A percentile compares a stretch with the other conserved stretches of the same genome.
phyloP scores from a whole-genome alignment of 2,888 invertebrate species.

The Drosophila barbarae region DNA sequence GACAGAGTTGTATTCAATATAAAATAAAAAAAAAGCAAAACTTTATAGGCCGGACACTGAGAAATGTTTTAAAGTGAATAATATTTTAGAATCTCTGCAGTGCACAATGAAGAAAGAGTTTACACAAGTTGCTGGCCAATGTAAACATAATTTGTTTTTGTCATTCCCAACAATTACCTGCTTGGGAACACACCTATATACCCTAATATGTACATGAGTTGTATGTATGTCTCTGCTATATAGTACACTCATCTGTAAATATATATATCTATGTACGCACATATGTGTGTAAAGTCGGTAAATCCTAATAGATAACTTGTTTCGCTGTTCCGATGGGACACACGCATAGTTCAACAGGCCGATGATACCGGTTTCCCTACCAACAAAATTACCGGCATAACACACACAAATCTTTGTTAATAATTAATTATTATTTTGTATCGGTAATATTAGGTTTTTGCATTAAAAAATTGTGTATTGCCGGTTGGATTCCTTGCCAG shows the following conservation, averaged over 20 bases:
- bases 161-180: slow-evolving; percentile 3
- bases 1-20: slow-evolving; percentile 13
- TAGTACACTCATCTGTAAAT: slow-evolving; percentile 16
- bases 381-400: slow-evolving; percentile 7
- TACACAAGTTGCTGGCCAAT: background rate
- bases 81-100: background rate
- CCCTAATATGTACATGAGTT: slow-evolving; percentile 9
- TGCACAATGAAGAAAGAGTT: background rate
- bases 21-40: slow-evolving; percentile 1
- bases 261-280: slow-evolving; percentile 4
- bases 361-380: slow-evolving; percentile 9
- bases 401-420: background rate
- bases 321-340: slow-evolving; percentile 1
- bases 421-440: background rate
- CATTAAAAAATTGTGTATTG: background rate
- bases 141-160: slow-evolving; percentile 5
- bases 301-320: slow-evolving; percentile 14
- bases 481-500: background rate
- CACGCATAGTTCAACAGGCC: slow-evolving; percentile 13
- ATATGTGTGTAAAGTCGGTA: slow-evolving; percentile 16
- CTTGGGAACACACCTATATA: slow-evolving; percentile 9
- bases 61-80: slow-evolving; percentile 3
- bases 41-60: slow-evolving; percentile 6
- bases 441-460: background rate
- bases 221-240: slow-evolving; percentile 1